These are phyloP conservation scores for Drosophila bifasciata DNA, from an alignment of 1,140 invertebrate species.

Conservation along the genomic window DNA sequence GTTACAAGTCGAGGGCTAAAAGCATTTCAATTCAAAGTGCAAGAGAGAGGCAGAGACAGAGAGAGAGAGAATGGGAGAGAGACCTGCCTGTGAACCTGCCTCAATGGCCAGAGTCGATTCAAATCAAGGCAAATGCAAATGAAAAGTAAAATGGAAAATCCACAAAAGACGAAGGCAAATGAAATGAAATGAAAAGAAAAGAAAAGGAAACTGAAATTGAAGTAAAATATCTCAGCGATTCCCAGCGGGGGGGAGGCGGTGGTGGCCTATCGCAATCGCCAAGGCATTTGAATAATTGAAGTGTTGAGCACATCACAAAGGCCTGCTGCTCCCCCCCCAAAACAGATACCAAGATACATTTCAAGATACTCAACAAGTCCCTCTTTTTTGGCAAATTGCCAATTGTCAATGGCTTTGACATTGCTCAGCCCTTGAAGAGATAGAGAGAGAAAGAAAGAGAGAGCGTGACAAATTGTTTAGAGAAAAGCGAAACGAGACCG, in stretches of 20 bases:
- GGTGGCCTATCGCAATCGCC: slow-evolving; percentile 31
- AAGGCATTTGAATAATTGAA: slow-evolving; percentile 56
- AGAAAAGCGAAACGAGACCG: slow-evolving; percentile 9
- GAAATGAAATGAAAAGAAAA: slow-evolving; percentile 6
- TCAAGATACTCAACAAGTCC: slow-evolving; percentile 61
- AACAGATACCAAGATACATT: slow-evolving; percentile 34
- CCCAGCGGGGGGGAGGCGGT: not conserved
- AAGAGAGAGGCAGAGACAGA: not conserved
- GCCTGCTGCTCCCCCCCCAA: not conserved
- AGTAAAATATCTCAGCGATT: slow-evolving; percentile 15
- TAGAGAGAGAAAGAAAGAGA: no score
- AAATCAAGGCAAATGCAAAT: slow-evolving; percentile 61
- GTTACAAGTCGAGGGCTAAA: slow-evolving; percentile 55
- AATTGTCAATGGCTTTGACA: slow-evolving; percentile 55
- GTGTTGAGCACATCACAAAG: slow-evolving; percentile 30
- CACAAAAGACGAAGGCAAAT: slow-evolving; percentile 26
- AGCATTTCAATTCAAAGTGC: slow-evolving; percentile 28
- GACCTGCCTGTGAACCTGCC: slow-evolving; percentile 34
- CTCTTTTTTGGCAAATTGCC: slow-evolving; percentile 36
- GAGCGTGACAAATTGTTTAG: slow-evolving; percentile 67
- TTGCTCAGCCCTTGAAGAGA: slow-evolving; percentile 19
- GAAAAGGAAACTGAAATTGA: slow-evolving; percentile 30
- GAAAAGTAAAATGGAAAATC: slow-evolving; percentile 16
- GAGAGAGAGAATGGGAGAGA: not conserved
- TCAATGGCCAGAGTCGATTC: slow-evolving; percentile 28